Percentiles rank a stretch among this genome's conserved stretches.
Evolutionary conservation across 2,797 vertebrate species (phyloP).

Genomic region (Todus mexicanus): DNA sequence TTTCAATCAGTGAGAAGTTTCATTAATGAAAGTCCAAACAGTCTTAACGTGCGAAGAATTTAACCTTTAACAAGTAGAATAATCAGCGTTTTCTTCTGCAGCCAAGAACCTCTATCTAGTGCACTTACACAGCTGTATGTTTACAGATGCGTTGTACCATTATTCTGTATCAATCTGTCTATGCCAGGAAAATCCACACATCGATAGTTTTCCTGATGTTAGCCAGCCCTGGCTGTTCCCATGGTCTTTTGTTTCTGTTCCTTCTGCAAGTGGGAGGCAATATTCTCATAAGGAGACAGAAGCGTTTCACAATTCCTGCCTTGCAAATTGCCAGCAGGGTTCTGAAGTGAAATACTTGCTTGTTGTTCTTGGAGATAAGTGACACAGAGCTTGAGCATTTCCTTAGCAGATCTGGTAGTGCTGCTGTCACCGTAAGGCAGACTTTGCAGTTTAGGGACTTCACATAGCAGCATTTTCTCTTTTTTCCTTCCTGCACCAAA

Average conservation of each 20-base stretch:
- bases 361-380: conserved; percentile 3
- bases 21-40: neutral
- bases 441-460: neutral
- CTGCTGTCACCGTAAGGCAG: neutral
- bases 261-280: neutral
- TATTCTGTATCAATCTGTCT: neutral
- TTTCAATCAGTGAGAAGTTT: neutral
- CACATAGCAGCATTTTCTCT: neutral
- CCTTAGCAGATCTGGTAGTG: neutral
- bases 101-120: neutral
- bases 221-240: neutral
- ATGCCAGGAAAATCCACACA: neutral
- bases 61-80: neutral
- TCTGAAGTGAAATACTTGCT: conserved; percentile 12
- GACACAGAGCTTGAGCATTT: neutral
- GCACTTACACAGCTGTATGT: neutral
- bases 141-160: neutral
- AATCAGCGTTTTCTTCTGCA: neutral
- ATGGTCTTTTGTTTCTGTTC: neutral
- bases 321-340: neutral
- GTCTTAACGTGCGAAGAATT: neutral
- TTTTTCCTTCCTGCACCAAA: neutral
- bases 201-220: neutral
- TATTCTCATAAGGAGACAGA: neutral
- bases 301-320: neutral